Evolutionary conservation across 2,888 invertebrate species (phyloP).

Genomic region (Aquatica leii): DNA sequence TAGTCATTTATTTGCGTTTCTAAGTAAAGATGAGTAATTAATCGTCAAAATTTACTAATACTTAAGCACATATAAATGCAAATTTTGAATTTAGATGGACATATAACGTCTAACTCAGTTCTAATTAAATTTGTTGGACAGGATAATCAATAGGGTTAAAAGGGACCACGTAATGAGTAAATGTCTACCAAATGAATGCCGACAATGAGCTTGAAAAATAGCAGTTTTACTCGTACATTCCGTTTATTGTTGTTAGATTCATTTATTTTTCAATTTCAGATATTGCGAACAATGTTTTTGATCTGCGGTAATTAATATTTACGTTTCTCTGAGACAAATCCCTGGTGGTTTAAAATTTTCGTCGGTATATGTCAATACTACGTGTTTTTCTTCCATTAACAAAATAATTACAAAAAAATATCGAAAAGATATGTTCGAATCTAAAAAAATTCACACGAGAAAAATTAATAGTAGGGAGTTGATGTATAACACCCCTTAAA

Average conservation of each 20-base stretch:
- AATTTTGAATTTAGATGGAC: constrained; percentile 37
- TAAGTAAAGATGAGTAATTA: too few species aligned
- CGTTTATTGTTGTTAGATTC: constrained; percentile 36
- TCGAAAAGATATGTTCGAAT: constrained; percentile 9
- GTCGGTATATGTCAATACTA: constrained; percentile 41
- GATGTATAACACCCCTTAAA: constrained; percentile 1
- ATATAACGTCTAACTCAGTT: constrained; percentile 44
- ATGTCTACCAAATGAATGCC: constrained; percentile 35
- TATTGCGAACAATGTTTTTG: constrained; percentile 45
- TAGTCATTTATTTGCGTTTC: too few species aligned
- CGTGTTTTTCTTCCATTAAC: constrained; percentile 46
- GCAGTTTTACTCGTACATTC: constrained; percentile 26
- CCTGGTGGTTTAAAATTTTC: constrained; percentile 39
- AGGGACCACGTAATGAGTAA: constrained; percentile 39
- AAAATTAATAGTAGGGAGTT: neutral
- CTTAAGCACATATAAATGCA: constrained; percentile 26
- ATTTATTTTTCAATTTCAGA: constrained; percentile 41
- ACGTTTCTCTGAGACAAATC: constrained; percentile 44
- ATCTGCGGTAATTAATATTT: constrained; percentile 53
- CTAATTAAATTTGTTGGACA: constrained; percentile 49
- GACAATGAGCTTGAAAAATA: constrained; percentile 40
- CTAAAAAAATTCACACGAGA: constrained; percentile 5
- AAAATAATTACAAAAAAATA: constrained; percentile 33
- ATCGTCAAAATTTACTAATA: neutral
- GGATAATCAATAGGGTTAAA: constrained; percentile 57